phyloP scores from a whole-genome alignment of 2,797 vertebrate genomes.

The Picus viridis region DNA sequence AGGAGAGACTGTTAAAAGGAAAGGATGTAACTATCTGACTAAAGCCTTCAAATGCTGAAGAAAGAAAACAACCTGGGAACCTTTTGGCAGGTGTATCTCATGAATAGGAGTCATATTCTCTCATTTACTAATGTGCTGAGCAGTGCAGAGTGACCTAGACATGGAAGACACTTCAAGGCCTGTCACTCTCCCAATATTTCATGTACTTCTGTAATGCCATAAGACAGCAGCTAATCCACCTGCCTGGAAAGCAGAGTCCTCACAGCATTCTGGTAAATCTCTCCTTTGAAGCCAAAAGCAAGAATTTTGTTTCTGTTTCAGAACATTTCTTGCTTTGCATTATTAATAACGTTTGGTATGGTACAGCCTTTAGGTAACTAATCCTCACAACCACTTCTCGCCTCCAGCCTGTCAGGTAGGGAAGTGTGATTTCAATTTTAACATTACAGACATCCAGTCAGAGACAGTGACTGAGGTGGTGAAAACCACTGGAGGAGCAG shows the following conservation, averaged over 20 bases:
- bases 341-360: constrained; percentile 26
- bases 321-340: constrained; percentile 34
- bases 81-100: not conserved
- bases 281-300: constrained; percentile 29
- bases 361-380: constrained; percentile 9
- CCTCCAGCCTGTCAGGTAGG: constrained; percentile 15
- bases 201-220: not conserved
- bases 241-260: not conserved
- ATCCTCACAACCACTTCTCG: not conserved
- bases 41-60: not conserved
- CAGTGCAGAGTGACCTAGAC: not conserved
- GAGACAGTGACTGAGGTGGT: not conserved
- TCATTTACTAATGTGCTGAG: not conserved
- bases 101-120: not conserved
- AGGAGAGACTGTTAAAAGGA: not conserved
- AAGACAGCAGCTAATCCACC: not conserved
- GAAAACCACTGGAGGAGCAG: not conserved
- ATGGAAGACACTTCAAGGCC: not conserved
- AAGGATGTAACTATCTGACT: not conserved
- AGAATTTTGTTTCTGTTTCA: constrained; percentile 20
- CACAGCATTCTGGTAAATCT: not conserved
- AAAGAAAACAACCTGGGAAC: not conserved
- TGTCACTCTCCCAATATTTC: not conserved
- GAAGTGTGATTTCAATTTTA: constrained; percentile 2
- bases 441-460: not conserved